Conservation (phyloP, 2,113 vertebrate genomes). For the Takifugu bimaculatus region DNA sequence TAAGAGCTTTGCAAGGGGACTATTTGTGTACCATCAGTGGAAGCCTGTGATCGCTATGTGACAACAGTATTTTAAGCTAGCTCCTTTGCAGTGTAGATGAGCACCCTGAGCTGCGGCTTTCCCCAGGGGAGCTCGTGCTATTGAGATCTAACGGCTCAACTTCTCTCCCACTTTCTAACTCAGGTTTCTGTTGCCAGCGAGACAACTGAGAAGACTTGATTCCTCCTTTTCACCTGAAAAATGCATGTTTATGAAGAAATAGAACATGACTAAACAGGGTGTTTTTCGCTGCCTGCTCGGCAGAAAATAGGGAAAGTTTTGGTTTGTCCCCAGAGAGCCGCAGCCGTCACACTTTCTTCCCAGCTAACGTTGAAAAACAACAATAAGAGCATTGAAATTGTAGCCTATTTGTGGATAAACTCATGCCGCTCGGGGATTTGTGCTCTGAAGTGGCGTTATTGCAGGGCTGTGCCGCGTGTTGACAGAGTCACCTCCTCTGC, state of each 20-base stretch:
- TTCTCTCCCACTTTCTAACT: constrained; percentile 71
- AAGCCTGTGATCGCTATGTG: constrained; percentile 67
- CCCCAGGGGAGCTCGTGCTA: constrained; percentile 59
- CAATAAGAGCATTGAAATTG: constrained; percentile 27
- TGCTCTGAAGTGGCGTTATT: neutral
- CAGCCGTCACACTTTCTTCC: constrained; percentile 55
- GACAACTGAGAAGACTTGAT: constrained; percentile 74
- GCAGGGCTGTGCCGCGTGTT: neutral
- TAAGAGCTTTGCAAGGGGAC: constrained; percentile 65
- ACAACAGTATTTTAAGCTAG: constrained; percentile 70
- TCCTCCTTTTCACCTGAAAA: constrained; percentile 62
- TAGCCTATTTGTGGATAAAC: constrained; percentile 31
- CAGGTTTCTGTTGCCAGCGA: constrained; percentile 66
- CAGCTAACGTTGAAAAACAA: constrained; percentile 15
- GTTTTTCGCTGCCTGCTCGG: constrained; percentile 52
- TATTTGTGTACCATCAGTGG: constrained; percentile 72
- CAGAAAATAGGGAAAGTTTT: constrained; percentile 63
- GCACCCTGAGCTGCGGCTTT: constrained; percentile 60
- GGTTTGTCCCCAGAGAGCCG: constrained; percentile 65
- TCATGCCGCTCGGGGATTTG: constrained; percentile 20
- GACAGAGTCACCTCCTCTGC: constrained; percentile 1
- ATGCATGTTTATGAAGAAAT: constrained; percentile 73
- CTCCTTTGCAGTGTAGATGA: constrained; percentile 50
- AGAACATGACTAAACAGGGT: constrained; percentile 73
- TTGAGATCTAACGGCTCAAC: constrained; percentile 72